Base-by-base conservation (phyloP, 2,113 vertebrate species). In the Martes martes region DNA sequence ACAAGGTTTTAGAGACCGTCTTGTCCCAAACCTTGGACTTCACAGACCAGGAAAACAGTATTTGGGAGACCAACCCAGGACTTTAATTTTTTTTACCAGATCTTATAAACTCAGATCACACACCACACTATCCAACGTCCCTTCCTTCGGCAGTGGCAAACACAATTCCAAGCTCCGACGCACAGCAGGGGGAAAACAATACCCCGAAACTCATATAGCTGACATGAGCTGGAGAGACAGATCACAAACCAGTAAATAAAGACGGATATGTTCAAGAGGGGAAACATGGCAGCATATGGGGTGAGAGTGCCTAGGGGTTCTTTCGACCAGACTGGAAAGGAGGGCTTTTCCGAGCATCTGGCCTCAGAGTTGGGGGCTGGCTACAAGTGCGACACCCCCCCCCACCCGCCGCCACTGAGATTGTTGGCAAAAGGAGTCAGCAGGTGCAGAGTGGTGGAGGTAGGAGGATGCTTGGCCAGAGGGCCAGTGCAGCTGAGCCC, bases 81-180 rank as follows among this genome's bases (percentile, higher is more conserved):
- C 50, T 61, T 55, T 18, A 55, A 55, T 16, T 52, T 9, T 57
- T 57, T 50, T 14, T 23, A 23, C 15, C 71, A 26, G 78, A 42
- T 21, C 59, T 16, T 45, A 5, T 63, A 63, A 71, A 55, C 28
- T 2, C 24, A 3, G 42, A 11, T 42, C 65, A 31, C 61, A 74
- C 79, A 18, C 24, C 13, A 9, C 18, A 3, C n/a, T 11, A 19
- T 21, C 3, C 2, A 28, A 7, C 6, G 1, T 15, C 42, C 19
- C 36, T 36, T 42, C 28, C 33, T 28, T 81, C 15, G 28, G 55
- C 7, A 16, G 28, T 1, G 45, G 39, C 3, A 4, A 52, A 19
- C 57, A 4, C n/a, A 15, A 9, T 52, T 1, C 78, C 21, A 0
- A 71, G 81, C 84, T 11, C 65, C 4, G 19, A 36, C 3, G 39